Percentiles rank a stretch among this genome's conserved stretches.
Conservation (phyloP, 2,113 vertebrate genomes). For the Ifrita kowaldi region DNA sequence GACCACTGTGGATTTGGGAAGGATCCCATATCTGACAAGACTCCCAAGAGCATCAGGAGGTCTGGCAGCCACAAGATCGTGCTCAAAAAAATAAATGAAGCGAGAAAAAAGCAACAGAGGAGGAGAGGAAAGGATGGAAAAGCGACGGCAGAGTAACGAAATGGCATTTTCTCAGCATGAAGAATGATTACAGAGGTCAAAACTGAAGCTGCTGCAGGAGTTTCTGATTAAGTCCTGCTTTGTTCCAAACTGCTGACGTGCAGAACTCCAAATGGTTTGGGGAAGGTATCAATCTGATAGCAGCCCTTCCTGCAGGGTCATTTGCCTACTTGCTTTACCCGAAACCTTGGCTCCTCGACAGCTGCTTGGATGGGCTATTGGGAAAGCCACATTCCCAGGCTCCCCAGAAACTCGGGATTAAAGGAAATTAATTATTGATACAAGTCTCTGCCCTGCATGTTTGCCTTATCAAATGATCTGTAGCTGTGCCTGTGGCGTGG, state of each 20-base stretch:
- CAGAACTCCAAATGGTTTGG: background rate
- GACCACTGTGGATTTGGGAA: background rate
- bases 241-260: conserved; percentile 17
- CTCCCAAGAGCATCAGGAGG: background rate
- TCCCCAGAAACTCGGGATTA: conserved; percentile 19
- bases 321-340: conserved; percentile 27
- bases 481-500: conserved; percentile 32
- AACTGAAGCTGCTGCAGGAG: background rate
- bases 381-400: conserved; percentile 44
- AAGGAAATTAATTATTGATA: conserved; percentile 54
- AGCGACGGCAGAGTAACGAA: background rate
- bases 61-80: background rate
- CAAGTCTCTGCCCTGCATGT: background rate
- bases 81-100: background rate
- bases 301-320: background rate
- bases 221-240: conserved; percentile 8
- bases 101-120: background rate
- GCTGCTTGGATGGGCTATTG: background rate
- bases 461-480: conserved; percentile 37
- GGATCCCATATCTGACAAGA: background rate
- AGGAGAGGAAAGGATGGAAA: background rate
- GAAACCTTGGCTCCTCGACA: conserved; percentile 27
- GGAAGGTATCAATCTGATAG: conserved; percentile 25
- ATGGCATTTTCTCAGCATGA: background rate
- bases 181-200: background rate